phyloP scores from a whole-genome alignment of 2,113 vertebrate genomes.

The Zosterops lateralis region DNA sequence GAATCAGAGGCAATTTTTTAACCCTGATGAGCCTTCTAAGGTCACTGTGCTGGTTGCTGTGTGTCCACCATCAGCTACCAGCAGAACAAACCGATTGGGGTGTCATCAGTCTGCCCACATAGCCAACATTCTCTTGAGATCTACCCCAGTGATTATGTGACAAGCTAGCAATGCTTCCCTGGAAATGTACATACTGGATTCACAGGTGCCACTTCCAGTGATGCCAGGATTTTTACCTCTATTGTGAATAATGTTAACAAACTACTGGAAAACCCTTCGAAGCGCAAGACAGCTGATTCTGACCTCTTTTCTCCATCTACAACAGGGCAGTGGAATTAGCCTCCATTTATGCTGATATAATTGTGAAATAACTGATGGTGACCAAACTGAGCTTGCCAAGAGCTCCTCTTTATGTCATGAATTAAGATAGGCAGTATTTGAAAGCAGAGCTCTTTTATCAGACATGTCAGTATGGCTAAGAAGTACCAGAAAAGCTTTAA shows the following conservation, averaged over 20 bases:
- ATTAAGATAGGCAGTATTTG: not conserved
- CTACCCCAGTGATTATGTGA: not conserved
- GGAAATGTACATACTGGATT: rapidly evolving
- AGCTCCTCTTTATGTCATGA: not conserved
- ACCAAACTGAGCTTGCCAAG: not conserved
- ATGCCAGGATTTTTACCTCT: not conserved
- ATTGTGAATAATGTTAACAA: not conserved
- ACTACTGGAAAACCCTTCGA: rapidly evolving
- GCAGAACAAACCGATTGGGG: not conserved
- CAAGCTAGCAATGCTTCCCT: not conserved
- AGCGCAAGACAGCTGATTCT: not conserved
- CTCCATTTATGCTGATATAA: not conserved
- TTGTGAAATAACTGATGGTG: not conserved
- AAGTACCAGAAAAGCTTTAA: not conserved
- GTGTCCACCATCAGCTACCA: not conserved
- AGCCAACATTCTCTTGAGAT: rapidly evolving
- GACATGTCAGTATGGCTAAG: not conserved
- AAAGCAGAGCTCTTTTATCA: not conserved
- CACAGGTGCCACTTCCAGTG: not conserved
- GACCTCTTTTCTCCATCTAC: not conserved
- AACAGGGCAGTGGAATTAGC: not conserved
- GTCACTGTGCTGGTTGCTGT: not conserved
- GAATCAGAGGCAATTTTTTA: not conserved
- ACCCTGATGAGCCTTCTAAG: not conserved
- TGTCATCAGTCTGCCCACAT: not conserved